Base-by-base conservation (phyloP, 2,113 vertebrate genomes). In the Dicrurus megarhynchus region DNA sequence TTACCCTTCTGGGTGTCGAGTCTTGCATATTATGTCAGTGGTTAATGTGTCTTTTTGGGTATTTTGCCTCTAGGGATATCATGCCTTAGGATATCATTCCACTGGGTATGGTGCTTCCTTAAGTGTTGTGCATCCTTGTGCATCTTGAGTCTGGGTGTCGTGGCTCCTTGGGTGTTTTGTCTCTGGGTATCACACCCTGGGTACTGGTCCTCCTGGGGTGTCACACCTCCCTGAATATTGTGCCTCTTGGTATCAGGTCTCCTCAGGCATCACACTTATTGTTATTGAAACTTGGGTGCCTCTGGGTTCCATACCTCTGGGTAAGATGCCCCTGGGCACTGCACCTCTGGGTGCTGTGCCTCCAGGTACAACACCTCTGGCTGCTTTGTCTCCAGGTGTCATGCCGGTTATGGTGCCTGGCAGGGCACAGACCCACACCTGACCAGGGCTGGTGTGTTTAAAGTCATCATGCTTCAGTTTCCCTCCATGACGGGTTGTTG, bases 101-200 rank as follows among this genome's bases (percentile, higher is more conserved):
- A 1, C 23, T 63, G 39, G 26, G 19, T 46, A 24, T 33, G 22
- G 27, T 49, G 27, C 32, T 61, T 65, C 42, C 17, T 32, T 20
- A 61, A 13, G 47, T 26, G 18, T 7, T 67, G 52, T 28, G 39
- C 46, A 9, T 65, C 64, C 24, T 64, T 41, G 61, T 61, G 44
- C 22, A 20, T 68, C 46, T 46, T 23, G 26, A 44, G 4, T 33
- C 15, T 37, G 49, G 21, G 9, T 49, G 16, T 30, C 0, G 0
- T 46, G 30, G 32, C 16, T 59, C 18, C 42, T 53, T 9, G 13
- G 52, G 37, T 30, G 19, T 30, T 84, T 70, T 65, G 24, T 13
- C 46, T 70, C 37, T 30, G 63, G 6, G n/a, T 68, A 21, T 52
- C 3, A 3, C 30, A 35, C 4, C 10, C 16, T 14, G 47, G 11